Conservation (phyloP, 2,888 invertebrate genomes). For the Epistrophella euchroma region DNA sequence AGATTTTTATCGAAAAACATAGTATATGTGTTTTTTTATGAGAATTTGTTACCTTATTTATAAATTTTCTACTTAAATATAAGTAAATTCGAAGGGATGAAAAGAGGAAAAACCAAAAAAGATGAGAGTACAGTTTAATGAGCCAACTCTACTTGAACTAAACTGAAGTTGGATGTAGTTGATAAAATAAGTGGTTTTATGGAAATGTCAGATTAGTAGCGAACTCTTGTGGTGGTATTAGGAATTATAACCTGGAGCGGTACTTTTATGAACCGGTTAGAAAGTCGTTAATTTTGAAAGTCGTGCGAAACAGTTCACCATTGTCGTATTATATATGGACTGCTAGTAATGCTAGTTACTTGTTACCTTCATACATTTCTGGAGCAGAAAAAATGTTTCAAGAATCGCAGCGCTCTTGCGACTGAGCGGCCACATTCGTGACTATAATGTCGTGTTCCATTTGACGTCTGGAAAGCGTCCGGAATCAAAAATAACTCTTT, state of each 20-base stretch:
- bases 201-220: constrained; percentile 35
- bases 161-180: constrained; percentile 56
- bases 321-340: too few relatives aligned
- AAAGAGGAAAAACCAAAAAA: constrained; percentile 66
- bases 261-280: constrained; percentile 13
- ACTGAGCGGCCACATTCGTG: too few relatives aligned
- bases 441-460: too few relatives aligned
- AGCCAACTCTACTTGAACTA: constrained; percentile 51
- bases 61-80: constrained; percentile 69
- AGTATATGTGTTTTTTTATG: background rate
- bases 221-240: constrained; percentile 36
- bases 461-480: too few relatives aligned
- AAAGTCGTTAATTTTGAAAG: constrained; percentile 13
- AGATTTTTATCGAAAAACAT: background rate
- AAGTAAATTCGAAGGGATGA: constrained; percentile 68
- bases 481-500: too few relatives aligned
- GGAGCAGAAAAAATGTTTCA: too few relatives aligned
- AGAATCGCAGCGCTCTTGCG: too few relatives aligned
- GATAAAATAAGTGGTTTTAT: constrained; percentile 10
- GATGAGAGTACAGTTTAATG: constrained; percentile 56
- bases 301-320: too few relatives aligned
- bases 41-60: constrained; percentile 60
- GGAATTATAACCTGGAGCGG: too few relatives aligned
- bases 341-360: too few relatives aligned
- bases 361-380: too few relatives aligned